A percentile compares a stretch with the other conserved stretches of the same genome.
Evolutionary conservation across 2,113 vertebrate species (phyloP).

Genomic region (Oncorhynchus nerka): DNA sequence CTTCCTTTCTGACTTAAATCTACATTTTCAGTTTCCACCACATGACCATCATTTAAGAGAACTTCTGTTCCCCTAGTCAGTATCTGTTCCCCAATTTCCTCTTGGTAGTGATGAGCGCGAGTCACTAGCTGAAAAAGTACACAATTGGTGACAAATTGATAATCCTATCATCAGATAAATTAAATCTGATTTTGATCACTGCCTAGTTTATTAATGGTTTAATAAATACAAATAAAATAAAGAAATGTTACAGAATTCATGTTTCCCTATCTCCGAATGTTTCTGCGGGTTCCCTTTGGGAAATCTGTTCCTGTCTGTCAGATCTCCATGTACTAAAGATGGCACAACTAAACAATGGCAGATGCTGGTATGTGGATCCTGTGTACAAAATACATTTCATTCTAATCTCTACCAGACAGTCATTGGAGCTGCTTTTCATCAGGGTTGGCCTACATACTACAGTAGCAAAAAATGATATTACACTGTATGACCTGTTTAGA

Average conservation of each 20-base stretch:
- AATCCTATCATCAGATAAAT: too few relatives aligned
- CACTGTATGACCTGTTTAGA: not conserved
- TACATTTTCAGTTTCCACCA: conserved; percentile 34
- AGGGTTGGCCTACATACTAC: not conserved
- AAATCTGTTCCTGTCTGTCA: not conserved
- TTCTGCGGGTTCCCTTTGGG: too few relatives aligned
- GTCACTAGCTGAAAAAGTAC: too few relatives aligned
- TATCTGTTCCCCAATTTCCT: conserved; percentile 14
- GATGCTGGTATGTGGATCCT: not conserved
- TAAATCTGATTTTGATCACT: too few relatives aligned
- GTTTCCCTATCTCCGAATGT: too few relatives aligned
- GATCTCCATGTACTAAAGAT: too few relatives aligned
- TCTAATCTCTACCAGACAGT: not conserved
- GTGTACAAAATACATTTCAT: not conserved
- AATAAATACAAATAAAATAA: too few relatives aligned
- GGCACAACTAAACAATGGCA: not conserved
- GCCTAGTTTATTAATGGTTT: too few relatives aligned
- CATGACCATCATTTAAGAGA: conserved; percentile 31
- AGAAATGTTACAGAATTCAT: too few relatives aligned
- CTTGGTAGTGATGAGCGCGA: too few relatives aligned
- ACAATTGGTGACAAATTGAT: too few relatives aligned
- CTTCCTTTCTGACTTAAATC: not conserved
- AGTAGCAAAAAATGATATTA: too few relatives aligned
- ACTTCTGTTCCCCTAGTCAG: conserved; percentile 20
- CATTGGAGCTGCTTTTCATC: not conserved